Evolutionary conservation across 2,113 vertebrate species (phyloP).

Genomic region (human (Homo sapiens)): GRCh38 chr4:117024501-117025000

Average conservation of each 20-base stretch:
- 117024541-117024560: neutral
- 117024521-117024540: neutral
- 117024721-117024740: neutral
- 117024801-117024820: neutral
- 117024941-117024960: conserved; percentile 16
- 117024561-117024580: neutral
- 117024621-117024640: conserved; percentile 41
- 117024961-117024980: neutral
- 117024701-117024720: conserved; percentile 46
- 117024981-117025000: neutral
- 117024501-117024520: neutral
- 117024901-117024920: neutral
- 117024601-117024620: conserved; percentile 50
- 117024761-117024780: neutral
- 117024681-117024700: neutral
- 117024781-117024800: neutral
- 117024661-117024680: conserved; percentile 58
- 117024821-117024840: neutral
- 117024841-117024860: neutral
- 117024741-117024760: neutral
- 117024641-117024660: neutral
- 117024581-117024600: conserved; percentile 31
- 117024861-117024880: neutral
- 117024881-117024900: neutral
- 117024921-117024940: neutral